Percentiles rank a stretch among this genome's conserved stretches.
Conservation (phyloP, 2,113 vertebrate species). For the Macroglossus sobrinus region DNA sequence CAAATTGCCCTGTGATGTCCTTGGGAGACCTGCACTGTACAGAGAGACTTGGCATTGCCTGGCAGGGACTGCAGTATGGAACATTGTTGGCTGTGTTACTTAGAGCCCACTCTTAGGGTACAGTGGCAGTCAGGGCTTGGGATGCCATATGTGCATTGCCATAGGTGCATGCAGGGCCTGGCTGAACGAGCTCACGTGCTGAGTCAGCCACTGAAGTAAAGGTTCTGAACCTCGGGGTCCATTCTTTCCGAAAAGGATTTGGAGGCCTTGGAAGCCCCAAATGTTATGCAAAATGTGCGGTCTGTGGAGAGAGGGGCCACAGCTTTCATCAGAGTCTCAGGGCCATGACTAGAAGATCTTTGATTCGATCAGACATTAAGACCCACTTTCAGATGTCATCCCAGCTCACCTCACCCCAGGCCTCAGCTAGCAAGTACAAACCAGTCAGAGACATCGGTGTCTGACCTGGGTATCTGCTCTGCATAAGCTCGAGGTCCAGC, state of each 20-base stretch:
- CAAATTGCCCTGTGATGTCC: neutral
- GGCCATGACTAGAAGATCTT: neutral
- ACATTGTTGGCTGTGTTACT: neutral
- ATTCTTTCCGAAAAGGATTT: neutral
- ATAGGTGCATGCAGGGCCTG: neutral
- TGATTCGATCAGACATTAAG: neutral
- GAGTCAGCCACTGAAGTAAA: neutral
- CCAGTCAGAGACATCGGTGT: neutral
- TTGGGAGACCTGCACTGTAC: too few species aligned
- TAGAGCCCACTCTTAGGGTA: neutral
- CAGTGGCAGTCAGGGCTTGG: neutral
- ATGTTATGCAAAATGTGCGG: neutral
- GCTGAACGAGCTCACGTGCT: neutral
- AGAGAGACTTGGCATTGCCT: too few species aligned
- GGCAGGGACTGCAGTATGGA: neutral
- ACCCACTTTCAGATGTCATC: neutral
- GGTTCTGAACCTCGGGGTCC: neutral
- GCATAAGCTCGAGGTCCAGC: too few species aligned
- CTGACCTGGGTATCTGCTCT: neutral
- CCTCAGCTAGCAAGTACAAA: neutral
- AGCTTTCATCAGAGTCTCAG: neutral
- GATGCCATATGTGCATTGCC: accelerated
- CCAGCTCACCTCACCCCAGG: neutral
- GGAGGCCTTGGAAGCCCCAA: neutral
- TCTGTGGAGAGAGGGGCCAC: neutral